A percentile compares a stretch with the other conserved stretches of the same genome.
Evolutionary conservation across 1,140 invertebrate genomes (phyloP).

Genomic region (Acromyrmex echinatior): DNA sequence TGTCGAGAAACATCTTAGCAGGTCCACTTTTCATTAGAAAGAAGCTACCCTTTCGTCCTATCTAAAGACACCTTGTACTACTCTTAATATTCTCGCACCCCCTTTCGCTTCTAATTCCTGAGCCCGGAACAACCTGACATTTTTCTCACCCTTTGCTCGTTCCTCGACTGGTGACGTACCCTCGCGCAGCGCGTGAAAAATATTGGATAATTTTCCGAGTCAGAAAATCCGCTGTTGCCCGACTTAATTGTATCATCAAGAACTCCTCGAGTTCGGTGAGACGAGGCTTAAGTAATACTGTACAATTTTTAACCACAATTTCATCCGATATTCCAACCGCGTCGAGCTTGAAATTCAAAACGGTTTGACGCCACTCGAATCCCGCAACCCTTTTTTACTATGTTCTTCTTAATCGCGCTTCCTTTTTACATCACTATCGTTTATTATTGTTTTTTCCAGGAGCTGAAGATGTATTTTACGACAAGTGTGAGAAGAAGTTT

Average conservation of each 20-base stretch:
- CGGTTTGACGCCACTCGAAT: slow-evolving; percentile 50
- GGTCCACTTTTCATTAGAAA: slow-evolving; percentile 71
- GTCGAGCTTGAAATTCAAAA: slow-evolving; percentile 71
- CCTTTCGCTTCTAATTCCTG: slow-evolving; percentile 81
- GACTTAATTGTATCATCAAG: slow-evolving; percentile 87
- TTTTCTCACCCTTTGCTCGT: slow-evolving; percentile 81
- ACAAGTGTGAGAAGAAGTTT: neutral
- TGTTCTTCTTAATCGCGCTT: slow-evolving; percentile 28
- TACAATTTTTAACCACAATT: slow-evolving; percentile 86
- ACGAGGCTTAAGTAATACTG: slow-evolving; percentile 83
- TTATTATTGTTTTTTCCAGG: neutral
- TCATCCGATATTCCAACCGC: slow-evolving; percentile 78
- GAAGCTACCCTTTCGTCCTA: slow-evolving; percentile 57
- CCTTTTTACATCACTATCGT: neutral
- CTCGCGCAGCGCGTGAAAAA: slow-evolving; percentile 82
- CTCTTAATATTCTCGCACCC: slow-evolving; percentile 44
- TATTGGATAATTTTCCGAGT: slow-evolving; percentile 86
- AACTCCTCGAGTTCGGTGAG: slow-evolving; percentile 79
- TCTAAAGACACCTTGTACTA: slow-evolving; percentile 69
- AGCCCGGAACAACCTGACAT: slow-evolving; percentile 80
- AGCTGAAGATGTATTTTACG: neutral
- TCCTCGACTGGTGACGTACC: slow-evolving; percentile 74
- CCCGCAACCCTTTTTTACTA: neutral
- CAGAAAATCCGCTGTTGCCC: slow-evolving; percentile 82
- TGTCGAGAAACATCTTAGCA: slow-evolving; percentile 36